Conservation (phyloP, 2,797 vertebrate genomes). For the Varecia variegata region DNA sequence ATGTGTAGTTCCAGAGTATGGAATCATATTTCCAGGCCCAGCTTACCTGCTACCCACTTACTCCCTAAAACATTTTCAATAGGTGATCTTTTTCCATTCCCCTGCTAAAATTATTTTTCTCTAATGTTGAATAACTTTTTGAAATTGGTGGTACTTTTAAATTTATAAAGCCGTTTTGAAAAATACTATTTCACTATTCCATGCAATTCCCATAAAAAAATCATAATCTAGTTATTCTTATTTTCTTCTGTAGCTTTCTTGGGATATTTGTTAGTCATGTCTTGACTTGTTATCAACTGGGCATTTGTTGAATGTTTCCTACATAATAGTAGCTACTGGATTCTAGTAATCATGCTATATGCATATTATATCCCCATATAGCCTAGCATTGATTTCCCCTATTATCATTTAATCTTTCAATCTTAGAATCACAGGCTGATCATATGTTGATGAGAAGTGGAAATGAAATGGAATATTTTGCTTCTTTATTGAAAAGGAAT, state of each 20-base stretch:
- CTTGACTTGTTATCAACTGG: not conserved
- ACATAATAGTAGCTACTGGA: not conserved
- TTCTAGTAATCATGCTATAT: not conserved
- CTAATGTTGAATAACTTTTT: not conserved
- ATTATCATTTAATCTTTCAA: not conserved
- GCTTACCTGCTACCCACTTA: not conserved
- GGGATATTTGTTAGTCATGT: not conserved
- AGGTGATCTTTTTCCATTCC: not conserved
- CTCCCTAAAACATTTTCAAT: not conserved
- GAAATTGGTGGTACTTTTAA: not conserved
- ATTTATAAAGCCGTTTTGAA: not conserved
- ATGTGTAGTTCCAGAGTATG: not conserved
- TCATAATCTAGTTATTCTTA: not conserved
- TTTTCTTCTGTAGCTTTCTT: not conserved
- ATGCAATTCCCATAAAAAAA: not conserved
- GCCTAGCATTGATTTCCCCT: not conserved
- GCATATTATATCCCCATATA: not conserved
- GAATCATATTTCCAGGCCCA: not conserved
- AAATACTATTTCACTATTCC: not conserved
- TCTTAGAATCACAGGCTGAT: not conserved
- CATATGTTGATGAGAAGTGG: not conserved
- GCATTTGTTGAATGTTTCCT: not conserved
- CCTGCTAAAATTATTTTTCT: not conserved
- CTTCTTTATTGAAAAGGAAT: constrained; percentile 8
- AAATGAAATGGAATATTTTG: not conserved